These are phyloP conservation scores for Aplodontia rufa DNA, from an alignment of 2,113 vertebrate genomes.

Conservation along the genomic window DNA sequence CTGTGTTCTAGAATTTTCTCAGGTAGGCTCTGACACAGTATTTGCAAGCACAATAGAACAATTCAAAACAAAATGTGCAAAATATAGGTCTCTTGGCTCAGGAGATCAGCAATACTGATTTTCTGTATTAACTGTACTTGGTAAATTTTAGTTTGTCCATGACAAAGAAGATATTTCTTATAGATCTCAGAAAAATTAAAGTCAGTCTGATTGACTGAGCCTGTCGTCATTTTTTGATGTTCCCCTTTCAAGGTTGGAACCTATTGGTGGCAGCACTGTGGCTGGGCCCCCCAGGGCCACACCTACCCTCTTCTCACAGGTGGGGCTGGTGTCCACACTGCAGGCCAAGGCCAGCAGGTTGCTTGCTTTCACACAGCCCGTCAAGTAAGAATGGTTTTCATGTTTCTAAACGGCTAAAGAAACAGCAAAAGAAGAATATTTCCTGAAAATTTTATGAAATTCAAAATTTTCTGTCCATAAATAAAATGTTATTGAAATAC, in stretches of 20 bases:
- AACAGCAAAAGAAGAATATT: neutral
- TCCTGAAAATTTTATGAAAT: neutral
- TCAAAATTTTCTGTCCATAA: neutral
- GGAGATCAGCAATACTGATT: neutral
- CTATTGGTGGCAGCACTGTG: neutral
- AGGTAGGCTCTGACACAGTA: neutral
- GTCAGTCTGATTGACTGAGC: neutral
- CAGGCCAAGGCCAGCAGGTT: neutral
- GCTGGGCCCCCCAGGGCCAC: neutral
- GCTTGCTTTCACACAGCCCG: neutral
- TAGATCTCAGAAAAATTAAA: neutral
- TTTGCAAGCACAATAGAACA: neutral
- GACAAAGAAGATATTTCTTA: neutral
- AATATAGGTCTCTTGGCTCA: neutral
- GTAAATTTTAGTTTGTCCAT: neutral
- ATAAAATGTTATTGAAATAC: neutral
- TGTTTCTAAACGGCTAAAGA: neutral
- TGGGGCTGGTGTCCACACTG: neutral
- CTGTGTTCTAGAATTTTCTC: neutral
- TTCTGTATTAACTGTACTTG: constrained; percentile 7
- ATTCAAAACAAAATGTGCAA: neutral
- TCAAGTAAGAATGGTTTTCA: neutral
- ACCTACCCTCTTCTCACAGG: neutral
- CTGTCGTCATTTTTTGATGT: neutral
- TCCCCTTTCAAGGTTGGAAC: neutral